Base-by-base conservation (phyloP, 1,140 invertebrate genomes). In the Schlechtendalia chinensis region DNA sequence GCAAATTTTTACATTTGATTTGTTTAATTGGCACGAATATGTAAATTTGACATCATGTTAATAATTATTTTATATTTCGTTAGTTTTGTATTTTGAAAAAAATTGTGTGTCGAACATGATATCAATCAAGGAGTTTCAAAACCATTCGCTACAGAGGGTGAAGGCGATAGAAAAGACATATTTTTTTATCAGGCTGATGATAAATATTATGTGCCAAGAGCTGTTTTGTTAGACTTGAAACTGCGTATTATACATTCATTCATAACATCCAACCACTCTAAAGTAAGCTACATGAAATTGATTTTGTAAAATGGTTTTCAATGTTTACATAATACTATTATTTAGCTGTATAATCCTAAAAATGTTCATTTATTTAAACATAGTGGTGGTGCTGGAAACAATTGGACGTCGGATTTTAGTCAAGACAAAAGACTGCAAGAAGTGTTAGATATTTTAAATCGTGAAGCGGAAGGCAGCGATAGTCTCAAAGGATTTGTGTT, bases 1-100 rank as follows among this genome's bases (percentile, higher is more conserved):
- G n/a, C n/a, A n/a, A n/a, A n/a, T n/a, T n/a, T n/a, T n/a, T n/a
- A n/a, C n/a, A n/a, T n/a, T n/a, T n/a, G n/a, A n/a, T n/a, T n/a
- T n/a, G n/a, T n/a, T n/a, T n/a, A n/a, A n/a, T n/a, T n/a, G 8
- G 8, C 8, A 39, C n/a, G n/a, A 39, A 39, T 39, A 39, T 8
- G 8, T 39, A 39, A 39, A 4, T 45, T 67, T 67, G 5, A 67
- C 1, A 6, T 39, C 5, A 3, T n/a, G 50, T 17, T 1, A 50
- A 39, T 0, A 32, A 72, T 29, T 17, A 39, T 17, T 27, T 17
- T 39, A 22, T 59, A 5, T 77, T 27, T 63, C 98, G 96, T 99
- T 92, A 98, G 98, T 39, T 98, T 98, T 88, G 97, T 99, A 86
- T 99, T 99, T 88, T 99, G 98, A 98, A 99, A 99, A 86, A 94